phyloP scores from a whole-genome alignment of 1,140 invertebrate species.

The Physella acuta region DNA sequence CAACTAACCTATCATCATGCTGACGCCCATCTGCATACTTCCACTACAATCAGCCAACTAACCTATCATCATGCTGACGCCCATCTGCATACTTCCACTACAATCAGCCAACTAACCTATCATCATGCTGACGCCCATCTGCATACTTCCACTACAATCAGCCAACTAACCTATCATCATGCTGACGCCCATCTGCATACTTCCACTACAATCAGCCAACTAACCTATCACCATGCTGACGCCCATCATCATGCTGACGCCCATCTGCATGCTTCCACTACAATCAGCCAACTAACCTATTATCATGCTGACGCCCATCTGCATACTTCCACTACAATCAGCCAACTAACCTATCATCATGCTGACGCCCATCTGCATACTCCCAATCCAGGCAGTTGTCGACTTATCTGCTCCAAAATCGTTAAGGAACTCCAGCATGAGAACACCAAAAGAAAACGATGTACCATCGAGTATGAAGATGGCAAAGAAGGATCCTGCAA shows the following conservation, averaged over 20 bases:
- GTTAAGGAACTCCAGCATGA: slow-evolving; percentile 78
- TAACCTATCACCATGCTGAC: not conserved
- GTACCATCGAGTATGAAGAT: slow-evolving; percentile 75
- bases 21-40: too few relatives aligned
- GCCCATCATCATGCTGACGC: not conserved
- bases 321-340: not conserved
- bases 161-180: too few relatives aligned
- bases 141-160: too few relatives aligned
- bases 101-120: too few relatives aligned
- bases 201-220: not conserved
- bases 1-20: too few relatives aligned
- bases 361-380: slow-evolving; percentile 88
- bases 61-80: too few relatives aligned
- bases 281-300: slow-evolving; percentile 70
- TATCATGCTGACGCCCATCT: slow-evolving; percentile 86
- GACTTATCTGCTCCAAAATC: slow-evolving; percentile 75
- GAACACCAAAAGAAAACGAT: slow-evolving; percentile 84
- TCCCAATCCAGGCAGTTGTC: slow-evolving; percentile 85
- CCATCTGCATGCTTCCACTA: not conserved
- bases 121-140: too few relatives aligned
- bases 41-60: too few relatives aligned
- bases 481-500: slow-evolving; percentile 86
- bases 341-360: slow-evolving; percentile 78
- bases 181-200: not conserved
- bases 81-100: too few relatives aligned